phyloP scores from a whole-genome alignment of 2,888 invertebrate genomes.

The Agriopis leucophaearia region DNA sequence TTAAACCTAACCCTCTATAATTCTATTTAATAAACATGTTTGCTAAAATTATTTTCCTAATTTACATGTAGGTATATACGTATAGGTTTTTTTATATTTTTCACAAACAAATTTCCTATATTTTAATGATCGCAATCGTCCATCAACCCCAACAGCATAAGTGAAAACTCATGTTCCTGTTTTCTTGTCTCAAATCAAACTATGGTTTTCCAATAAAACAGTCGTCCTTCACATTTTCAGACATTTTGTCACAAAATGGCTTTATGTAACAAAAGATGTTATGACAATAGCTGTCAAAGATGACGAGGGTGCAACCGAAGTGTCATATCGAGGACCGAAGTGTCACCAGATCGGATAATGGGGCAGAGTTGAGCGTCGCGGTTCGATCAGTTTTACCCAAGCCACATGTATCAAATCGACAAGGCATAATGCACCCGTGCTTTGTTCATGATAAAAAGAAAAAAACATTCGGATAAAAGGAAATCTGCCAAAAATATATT shows the following conservation, averaged over 20 bases:
- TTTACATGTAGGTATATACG: too few relatives aligned
- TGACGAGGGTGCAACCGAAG: slow-evolving; percentile 65
- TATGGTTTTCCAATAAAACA: slow-evolving; percentile 32
- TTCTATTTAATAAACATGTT: too few relatives aligned
- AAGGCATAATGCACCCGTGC: slow-evolving; percentile 26
- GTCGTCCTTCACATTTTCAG: slow-evolving; percentile 6
- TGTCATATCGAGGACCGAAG: slow-evolving; percentile 54
- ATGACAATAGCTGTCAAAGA: slow-evolving; percentile 57
- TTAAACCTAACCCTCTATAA: too few relatives aligned
- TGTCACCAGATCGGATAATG: slow-evolving; percentile 55
- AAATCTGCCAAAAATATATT: not conserved
- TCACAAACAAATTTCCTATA: not conserved
- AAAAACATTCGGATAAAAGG: slow-evolving; percentile 6
- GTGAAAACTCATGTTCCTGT: slow-evolving; percentile 10
- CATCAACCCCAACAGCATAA: not conserved
- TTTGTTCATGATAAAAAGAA: not conserved
- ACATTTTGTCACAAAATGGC: slow-evolving; percentile 39
- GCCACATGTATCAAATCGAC: slow-evolving; percentile 19
- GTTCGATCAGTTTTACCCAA: slow-evolving; percentile 31
- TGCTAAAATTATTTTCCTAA: too few relatives aligned
- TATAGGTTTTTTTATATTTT: too few relatives aligned
- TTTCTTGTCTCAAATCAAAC: slow-evolving; percentile 8
- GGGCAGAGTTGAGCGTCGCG: slow-evolving; percentile 49
- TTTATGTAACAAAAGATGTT: slow-evolving; percentile 51
- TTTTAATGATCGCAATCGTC: not conserved